phyloP scores from a whole-genome alignment of 2,113 vertebrate genomes.

The Mesoclemmys tuberculata region DNA sequence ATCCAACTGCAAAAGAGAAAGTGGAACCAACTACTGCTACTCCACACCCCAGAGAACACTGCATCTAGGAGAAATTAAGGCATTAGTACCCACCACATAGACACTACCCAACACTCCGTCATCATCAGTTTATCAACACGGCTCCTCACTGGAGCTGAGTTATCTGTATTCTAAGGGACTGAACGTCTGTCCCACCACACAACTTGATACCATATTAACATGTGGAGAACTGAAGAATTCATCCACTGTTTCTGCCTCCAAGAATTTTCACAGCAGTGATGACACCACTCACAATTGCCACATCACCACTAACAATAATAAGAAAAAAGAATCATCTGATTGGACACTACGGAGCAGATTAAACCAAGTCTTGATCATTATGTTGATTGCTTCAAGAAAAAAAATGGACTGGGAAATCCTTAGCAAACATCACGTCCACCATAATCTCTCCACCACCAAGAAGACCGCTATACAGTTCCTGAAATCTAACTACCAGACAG shows the following conservation, averaged over 20 bases:
- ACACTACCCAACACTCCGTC: too few relatives aligned
- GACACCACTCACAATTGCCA: background rate
- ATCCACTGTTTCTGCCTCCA: background rate
- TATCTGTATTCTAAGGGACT: too few relatives aligned
- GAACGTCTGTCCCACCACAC: too few relatives aligned
- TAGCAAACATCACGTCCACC: background rate
- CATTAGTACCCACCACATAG: too few relatives aligned
- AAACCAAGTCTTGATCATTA: background rate
- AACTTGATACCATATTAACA: background rate
- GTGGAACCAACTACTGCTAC: too few relatives aligned
- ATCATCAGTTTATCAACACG: too few relatives aligned
- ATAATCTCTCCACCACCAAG: background rate
- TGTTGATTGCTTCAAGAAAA: background rate
- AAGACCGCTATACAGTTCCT: background rate
- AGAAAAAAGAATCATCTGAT: background rate
- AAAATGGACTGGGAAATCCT: background rate
- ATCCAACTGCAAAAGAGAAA: too few relatives aligned
- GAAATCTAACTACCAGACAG: background rate
- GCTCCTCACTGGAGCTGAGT: too few relatives aligned
- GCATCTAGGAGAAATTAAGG: too few relatives aligned
- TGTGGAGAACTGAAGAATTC: background rate
- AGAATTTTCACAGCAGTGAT: background rate
- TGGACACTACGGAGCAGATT: background rate
- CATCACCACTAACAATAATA: background rate
- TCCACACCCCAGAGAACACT: too few relatives aligned